Conservation (phyloP, 2,113 vertebrate species). For the Dendropsophus ebraccatus region DNA sequence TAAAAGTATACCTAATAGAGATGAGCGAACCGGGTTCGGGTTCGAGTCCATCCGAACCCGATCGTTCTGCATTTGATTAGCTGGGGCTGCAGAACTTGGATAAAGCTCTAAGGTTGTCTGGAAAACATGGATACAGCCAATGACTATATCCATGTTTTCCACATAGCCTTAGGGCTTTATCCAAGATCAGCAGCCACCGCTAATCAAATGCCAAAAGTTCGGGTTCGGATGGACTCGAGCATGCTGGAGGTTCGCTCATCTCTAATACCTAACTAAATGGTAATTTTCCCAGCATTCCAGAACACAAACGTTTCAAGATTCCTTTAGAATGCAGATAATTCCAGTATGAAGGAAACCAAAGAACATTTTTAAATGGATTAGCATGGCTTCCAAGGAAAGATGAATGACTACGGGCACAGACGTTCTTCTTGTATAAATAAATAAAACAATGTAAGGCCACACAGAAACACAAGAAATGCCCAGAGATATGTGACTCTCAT, state of each 20-base stretch:
- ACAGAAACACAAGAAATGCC: neutral
- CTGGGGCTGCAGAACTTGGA: too few relatives aligned
- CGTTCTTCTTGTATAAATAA: conserved; percentile 8
- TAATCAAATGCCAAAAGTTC: too few relatives aligned
- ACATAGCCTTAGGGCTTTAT: too few relatives aligned
- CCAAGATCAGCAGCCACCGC: too few relatives aligned
- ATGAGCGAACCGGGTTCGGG: too few relatives aligned
- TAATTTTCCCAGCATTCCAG: neutral
- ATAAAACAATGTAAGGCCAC: neutral
- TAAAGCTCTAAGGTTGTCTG: too few relatives aligned
- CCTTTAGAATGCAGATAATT: neutral
- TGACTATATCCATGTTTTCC: too few relatives aligned
- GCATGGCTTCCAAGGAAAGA: neutral
- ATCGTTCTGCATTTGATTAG: too few relatives aligned
- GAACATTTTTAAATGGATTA: neutral
- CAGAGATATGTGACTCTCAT: conserved; percentile 5
- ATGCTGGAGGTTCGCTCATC: too few relatives aligned
- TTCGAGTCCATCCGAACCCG: too few relatives aligned
- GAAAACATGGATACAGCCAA: too few relatives aligned
- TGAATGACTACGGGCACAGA: neutral
- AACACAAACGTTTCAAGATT: neutral
- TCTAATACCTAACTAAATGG: neutral
- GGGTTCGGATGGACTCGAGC: too few relatives aligned
- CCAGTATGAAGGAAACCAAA: neutral
- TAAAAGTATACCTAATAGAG: neutral